Evolutionary conservation across 2,797 vertebrate genomes (phyloP).

Genomic region (Rhabdophis nuchalis): DNA sequence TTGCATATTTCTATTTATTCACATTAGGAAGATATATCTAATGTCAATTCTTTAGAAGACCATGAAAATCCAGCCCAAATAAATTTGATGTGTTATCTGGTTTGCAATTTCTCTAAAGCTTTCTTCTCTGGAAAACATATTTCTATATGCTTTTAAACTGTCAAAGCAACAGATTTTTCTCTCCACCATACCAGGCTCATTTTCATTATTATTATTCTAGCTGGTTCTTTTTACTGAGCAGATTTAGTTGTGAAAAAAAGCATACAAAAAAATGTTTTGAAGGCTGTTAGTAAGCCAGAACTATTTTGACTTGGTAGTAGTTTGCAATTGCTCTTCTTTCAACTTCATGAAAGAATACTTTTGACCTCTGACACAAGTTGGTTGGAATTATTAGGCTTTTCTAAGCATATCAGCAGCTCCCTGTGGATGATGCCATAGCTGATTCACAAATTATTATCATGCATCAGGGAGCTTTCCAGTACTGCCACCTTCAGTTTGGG

Average conservation of each 20-base stretch:
- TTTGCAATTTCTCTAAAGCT: not conserved
- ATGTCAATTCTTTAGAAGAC: not conserved
- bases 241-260: not conserved
- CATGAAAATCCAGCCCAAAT: not conserved
- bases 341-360: too few species aligned
- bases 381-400: too few species aligned
- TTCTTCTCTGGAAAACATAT: not conserved
- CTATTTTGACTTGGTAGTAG: too few species aligned
- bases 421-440: too few species aligned
- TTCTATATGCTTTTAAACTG: slow-evolving; percentile 12
- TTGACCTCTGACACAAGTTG: too few species aligned
- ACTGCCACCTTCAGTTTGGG: too few species aligned
- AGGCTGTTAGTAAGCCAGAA: too few species aligned
- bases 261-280: too few species aligned
- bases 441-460: too few species aligned
- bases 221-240: not conserved
- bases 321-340: too few species aligned
- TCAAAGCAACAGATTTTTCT: not conserved
- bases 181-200: not conserved
- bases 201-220: not conserved
- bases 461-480: too few species aligned
- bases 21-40: not conserved
- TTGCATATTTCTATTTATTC: not conserved
- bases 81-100: not conserved
- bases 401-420: too few species aligned